A percentile compares a stretch with the other conserved stretches of the same genome.
Conservation (phyloP, 2,888 invertebrate genomes). For the Pollenia labialis region DNA sequence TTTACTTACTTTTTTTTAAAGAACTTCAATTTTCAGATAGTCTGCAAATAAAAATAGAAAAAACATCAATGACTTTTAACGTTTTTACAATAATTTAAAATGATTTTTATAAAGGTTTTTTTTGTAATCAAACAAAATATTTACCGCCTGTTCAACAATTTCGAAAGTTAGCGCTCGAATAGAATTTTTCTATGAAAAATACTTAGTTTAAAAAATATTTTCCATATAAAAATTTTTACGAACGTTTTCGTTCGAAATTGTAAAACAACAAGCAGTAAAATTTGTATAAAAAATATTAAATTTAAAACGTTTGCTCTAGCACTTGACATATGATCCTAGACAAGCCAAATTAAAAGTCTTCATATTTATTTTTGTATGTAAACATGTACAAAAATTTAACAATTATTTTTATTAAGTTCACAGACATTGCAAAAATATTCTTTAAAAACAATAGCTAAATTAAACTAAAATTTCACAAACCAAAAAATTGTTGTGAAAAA, state of each 20-base stretch:
- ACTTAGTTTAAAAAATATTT: too few species aligned
- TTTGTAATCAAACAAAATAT: too few species aligned
- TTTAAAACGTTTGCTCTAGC: background rate
- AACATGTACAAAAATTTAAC: background rate
- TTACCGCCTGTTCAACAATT: too few species aligned
- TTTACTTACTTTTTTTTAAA: conserved; percentile 57
- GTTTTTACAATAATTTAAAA: background rate
- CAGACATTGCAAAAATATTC: background rate
- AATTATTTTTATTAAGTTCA: background rate
- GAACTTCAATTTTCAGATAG: conserved; percentile 45
- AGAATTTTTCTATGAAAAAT: background rate
- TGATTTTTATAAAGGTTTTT: too few species aligned
- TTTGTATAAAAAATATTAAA: background rate
- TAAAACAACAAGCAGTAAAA: too few species aligned
- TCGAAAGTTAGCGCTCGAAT: too few species aligned
- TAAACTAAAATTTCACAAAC: conserved; percentile 14
- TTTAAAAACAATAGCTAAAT: conserved; percentile 24
- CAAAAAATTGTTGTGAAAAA: background rate
- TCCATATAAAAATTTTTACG: too few species aligned
- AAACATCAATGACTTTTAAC: background rate
- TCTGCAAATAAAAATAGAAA: conserved; percentile 42
- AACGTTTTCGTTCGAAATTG: too few species aligned
- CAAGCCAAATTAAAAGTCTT: conserved; percentile 3
- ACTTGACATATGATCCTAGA: conserved; percentile 19
- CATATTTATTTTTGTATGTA: background rate